These are phyloP conservation scores for Lithosia quadra DNA, from an alignment of 2,888 invertebrate genomes.

Conservation along the genomic window DNA sequence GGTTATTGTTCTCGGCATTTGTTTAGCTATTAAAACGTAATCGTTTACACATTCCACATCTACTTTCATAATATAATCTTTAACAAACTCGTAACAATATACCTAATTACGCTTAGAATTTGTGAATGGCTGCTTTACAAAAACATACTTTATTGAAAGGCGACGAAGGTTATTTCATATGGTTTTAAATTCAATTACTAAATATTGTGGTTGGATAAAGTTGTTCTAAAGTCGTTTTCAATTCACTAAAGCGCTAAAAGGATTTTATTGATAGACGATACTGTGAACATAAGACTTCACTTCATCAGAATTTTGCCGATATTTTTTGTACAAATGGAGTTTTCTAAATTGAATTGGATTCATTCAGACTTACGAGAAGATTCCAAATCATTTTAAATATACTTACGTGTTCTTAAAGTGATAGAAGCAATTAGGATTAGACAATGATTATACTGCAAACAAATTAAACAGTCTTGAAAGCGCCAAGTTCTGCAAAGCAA, in stretches of 20 bases:
- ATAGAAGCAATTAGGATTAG: conserved; percentile 1
- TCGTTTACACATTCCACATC: conserved; percentile 17
- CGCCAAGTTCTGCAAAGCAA: background rate
- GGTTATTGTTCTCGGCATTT: conserved; percentile 11
- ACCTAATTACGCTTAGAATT: conserved; percentile 10
- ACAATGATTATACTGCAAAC: conserved; percentile 5
- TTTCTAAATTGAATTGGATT: conserved; percentile 21
- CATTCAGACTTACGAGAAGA: conserved; percentile 10
- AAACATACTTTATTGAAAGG: conserved; percentile 29
- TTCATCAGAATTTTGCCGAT: conserved; percentile 24
- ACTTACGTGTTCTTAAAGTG: too few relatives aligned
- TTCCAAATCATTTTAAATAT: background rate
- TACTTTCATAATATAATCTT: conserved; percentile 4
- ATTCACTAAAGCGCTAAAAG: conserved; percentile 52
- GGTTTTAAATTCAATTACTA: conserved; percentile 51
- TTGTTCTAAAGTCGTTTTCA: conserved; percentile 53
- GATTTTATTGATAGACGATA: conserved; percentile 41
- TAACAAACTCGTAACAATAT: conserved; percentile 10
- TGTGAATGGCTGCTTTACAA: conserved; percentile 18
- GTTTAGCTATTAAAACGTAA: conserved; percentile 19
- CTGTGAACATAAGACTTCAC: conserved; percentile 37
- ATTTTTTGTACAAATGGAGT: conserved; percentile 26
- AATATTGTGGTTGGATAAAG: conserved; percentile 50
- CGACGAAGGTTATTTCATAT: conserved; percentile 21
- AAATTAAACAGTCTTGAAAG: conserved; percentile 1